A percentile compares a stretch with the other conserved stretches of the same genome.
These are phyloP conservation scores for Microhierax caerulescens DNA, from an alignment of 2,797 vertebrate species.

Conservation along the genomic window DNA sequence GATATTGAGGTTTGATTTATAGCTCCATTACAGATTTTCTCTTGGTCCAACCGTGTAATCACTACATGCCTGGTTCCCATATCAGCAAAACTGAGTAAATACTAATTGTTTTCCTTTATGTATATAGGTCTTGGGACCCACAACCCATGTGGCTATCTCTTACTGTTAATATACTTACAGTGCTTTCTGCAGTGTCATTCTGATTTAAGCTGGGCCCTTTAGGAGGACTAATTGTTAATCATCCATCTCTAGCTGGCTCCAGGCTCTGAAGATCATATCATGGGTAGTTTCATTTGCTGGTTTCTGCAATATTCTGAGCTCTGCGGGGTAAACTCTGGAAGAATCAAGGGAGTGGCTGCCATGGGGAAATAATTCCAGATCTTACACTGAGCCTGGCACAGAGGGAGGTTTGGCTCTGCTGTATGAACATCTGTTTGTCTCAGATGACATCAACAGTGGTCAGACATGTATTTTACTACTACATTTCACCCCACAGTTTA, in stretches of 20 bases:
- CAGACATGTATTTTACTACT: neutral
- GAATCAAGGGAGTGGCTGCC: neutral
- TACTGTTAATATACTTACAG: neutral
- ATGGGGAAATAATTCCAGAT: neutral
- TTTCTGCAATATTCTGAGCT: neutral
- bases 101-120: neutral
- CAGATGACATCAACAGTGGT: neutral
- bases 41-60: neutral
- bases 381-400: neutral
- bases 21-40: neutral
- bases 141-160: neutral
- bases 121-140: neutral
- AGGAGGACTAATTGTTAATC: slow-evolving; percentile 7
- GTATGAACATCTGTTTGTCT: neutral
- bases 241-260: neutral
- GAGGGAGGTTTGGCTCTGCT: neutral
- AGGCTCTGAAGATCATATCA: neutral
- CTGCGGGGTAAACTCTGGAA: neutral
- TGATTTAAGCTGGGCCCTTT: neutral
- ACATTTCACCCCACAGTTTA: neutral
- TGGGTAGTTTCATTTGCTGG: neutral
- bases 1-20: neutral
- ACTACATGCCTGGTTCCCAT: neutral
- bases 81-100: neutral
- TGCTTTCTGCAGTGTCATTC: neutral